Evolutionary conservation across 2,113 vertebrate species (phyloP), one percentile per base, ranked within the genome.

Genomic region (Thunnus thynnus): DNA sequence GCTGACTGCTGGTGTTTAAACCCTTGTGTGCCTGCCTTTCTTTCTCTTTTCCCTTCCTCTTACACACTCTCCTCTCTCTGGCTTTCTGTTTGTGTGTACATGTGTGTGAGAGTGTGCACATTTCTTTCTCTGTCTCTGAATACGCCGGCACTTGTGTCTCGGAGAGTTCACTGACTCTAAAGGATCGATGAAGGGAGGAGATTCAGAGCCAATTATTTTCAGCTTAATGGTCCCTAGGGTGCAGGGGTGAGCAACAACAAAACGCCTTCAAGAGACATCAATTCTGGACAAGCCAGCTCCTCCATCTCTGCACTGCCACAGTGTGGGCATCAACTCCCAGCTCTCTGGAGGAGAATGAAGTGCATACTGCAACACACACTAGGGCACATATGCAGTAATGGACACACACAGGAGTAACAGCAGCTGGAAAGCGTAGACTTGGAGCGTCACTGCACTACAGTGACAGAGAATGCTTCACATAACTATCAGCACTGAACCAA

Each of bases 141-240:
- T 88, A 82, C 72, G 30, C 70, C 48, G 64, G 62, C 41, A 74
- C 84, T 82, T 85, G 86, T 91, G 88, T 93, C 89, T 94, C 78
- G 8, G 86, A 91, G 94, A 94, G 94, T 94, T 94, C 95, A 94
- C 93, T 90, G 92, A 93, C 94, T 95, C 90, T 93, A 94, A 94
- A 94, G 93, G 93, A 96, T 96, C 94, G 94, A 96, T 96, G 94
- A 91, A 93, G 93, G 89, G 91, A 91, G 91, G 93, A 93, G 94
- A 95, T 93, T 92, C 93, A 85, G 90, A 94, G 94, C 95, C 95
- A 96, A 96, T 96, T 96, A 96, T 96, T 95, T 96, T 95, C 94
- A 95, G 94, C 94, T 95, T 95, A 96, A 96, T 95, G 93, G 94
- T 94, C 95, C 94, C 94, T 79, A 63, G 93, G 94, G 94, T 92